Percentiles rank a stretch among this genome's conserved stretches.
phyloP scores from a whole-genome alignment of 2,888 invertebrate genomes.

The Hyppa rectilinea region DNA sequence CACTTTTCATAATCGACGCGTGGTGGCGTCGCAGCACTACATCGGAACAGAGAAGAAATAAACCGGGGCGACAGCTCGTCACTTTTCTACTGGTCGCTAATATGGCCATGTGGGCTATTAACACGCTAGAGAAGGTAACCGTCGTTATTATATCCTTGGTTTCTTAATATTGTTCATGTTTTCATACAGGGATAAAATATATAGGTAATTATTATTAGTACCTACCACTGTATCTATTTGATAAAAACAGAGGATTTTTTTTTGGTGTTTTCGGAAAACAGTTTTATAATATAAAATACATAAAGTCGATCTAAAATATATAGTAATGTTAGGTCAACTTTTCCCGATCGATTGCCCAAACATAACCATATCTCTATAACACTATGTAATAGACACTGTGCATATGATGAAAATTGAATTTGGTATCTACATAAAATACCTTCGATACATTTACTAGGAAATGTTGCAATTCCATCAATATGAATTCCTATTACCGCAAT shows the following conservation, averaged over 20 bases:
- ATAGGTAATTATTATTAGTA: background rate
- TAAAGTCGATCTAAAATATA: background rate
- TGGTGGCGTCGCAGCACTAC: slow-evolving; percentile 94
- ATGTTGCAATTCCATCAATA: background rate
- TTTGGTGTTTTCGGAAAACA: too few species aligned
- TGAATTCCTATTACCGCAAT: background rate
- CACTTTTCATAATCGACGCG: slow-evolving; percentile 94
- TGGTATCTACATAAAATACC: too few species aligned
- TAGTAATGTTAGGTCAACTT: too few species aligned
- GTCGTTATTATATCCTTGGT: background rate
- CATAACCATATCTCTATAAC: background rate
- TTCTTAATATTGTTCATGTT: background rate
- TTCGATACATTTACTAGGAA: slow-evolving; percentile 9
- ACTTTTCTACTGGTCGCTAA: slow-evolving; percentile 96
- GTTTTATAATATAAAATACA: too few species aligned
- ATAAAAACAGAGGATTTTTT: background rate
- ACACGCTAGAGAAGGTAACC: slow-evolving; percentile 93
- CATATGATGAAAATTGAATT: background rate
- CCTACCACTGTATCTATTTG: background rate
- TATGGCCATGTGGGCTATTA: slow-evolving; percentile 96
- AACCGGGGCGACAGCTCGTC: slow-evolving; percentile 96
- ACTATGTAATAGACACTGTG: background rate
- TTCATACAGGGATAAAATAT: background rate
- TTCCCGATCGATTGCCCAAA: too few species aligned
- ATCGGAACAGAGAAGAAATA: slow-evolving; percentile 92